These are phyloP conservation scores for Drosophila austrosaltans DNA, from an alignment of 2,888 invertebrate genomes.

Conservation along the genomic window DNA sequence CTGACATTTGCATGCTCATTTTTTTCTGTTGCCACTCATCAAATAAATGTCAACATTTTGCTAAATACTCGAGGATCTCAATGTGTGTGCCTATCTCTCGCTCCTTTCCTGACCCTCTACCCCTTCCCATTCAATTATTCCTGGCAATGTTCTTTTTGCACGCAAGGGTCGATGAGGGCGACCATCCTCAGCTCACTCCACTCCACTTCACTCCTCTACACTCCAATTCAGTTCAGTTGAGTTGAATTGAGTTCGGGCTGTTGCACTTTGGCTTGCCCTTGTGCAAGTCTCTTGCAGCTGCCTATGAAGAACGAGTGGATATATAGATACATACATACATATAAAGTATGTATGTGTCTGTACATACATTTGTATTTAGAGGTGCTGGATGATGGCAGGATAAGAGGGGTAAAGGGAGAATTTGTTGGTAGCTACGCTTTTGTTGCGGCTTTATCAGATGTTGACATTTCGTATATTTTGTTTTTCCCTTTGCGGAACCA, in stretches of 20 bases:
- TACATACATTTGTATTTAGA: too few species aligned
- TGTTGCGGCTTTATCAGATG: conserved; percentile 73
- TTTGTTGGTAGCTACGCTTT: conserved; percentile 16
- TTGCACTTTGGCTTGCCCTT: conserved; percentile 68
- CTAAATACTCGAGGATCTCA: conserved; percentile 69
- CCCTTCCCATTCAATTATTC: conserved; percentile 6
- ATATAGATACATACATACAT: too few species aligned
- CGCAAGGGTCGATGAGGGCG: conserved; percentile 46
- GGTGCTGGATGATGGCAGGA: too few species aligned
- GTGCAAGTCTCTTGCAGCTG: conserved; percentile 46
- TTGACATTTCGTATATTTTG: conserved; percentile 66
- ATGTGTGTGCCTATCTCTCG: conserved; percentile 2
- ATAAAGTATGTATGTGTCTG: too few species aligned
- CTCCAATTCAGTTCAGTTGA: conserved; percentile 24
- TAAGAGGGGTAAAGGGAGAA: neutral
- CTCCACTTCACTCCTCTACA: conserved; percentile 28
- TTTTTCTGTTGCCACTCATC: conserved; percentile 37
- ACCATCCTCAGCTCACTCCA: neutral
- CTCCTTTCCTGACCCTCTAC: neutral
- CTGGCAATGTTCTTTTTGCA: conserved; percentile 46
- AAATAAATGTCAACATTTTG: conserved; percentile 70
- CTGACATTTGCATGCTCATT: conserved; percentile 1
- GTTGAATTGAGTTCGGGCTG: conserved; percentile 53
- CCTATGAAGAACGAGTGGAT: conserved; percentile 3
- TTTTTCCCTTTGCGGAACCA: conserved; percentile 74